Evolutionary conservation across 2,113 vertebrate genomes (phyloP).

Genomic region (Noturus placidus): DNA sequence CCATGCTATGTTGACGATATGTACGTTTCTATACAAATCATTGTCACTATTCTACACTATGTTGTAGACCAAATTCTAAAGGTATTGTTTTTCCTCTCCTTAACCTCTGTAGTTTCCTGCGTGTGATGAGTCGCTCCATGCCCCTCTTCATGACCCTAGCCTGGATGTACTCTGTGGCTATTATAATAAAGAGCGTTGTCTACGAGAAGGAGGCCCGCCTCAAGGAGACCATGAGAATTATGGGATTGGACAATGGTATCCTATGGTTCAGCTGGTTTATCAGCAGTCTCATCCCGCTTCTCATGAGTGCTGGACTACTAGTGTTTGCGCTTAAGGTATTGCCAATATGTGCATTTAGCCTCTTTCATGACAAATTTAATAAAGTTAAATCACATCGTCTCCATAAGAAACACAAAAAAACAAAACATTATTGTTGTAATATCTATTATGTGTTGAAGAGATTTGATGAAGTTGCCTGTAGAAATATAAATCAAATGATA

Average conservation of each 20-base stretch:
- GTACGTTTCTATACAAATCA: slow-evolving; percentile 68
- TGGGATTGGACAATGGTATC: slow-evolving; percentile 91
- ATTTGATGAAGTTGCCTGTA: not conserved
- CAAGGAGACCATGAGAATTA: slow-evolving; percentile 98
- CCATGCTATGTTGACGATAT: slow-evolving; percentile 97
- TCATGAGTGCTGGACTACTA: slow-evolving; percentile 86
- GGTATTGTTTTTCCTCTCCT: not conserved
- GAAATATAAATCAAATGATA: not conserved
- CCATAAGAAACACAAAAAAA: not conserved
- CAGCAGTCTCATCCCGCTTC: slow-evolving; percentile 89
- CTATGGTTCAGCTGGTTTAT: slow-evolving; percentile 98
- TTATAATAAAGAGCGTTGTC: slow-evolving; percentile 95
- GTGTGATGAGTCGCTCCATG: slow-evolving; percentile 95
- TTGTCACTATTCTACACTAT: not conserved
- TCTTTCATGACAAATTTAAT: not conserved
- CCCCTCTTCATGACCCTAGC: slow-evolving; percentile 97
- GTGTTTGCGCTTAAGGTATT: slow-evolving; percentile 90
- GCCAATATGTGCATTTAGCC: not conserved
- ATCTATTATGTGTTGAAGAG: not conserved
- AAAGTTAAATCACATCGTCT: not conserved
- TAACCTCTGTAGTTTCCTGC: slow-evolving; percentile 79
- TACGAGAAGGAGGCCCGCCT: slow-evolving; percentile 96
- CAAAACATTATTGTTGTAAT: not conserved
- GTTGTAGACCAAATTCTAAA: not conserved
- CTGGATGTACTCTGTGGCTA: slow-evolving; percentile 97